Conservation (phyloP, 2,113 vertebrate species). For the Synchiropus splendidus region DNA sequence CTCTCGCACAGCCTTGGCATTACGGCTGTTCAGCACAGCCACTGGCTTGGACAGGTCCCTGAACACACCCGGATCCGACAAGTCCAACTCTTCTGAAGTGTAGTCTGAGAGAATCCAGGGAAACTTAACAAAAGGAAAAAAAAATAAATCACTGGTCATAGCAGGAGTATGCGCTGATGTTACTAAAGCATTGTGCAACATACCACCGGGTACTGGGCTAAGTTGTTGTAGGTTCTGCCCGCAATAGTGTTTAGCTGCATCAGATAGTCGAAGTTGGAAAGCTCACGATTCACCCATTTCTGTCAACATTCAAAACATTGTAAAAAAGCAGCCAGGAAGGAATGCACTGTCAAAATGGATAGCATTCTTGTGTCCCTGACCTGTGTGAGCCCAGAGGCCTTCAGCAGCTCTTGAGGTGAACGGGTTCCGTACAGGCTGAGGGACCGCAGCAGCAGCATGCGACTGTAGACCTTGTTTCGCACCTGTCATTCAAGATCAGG, state of each 20-base stretch:
- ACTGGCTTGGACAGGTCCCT: slow-evolving; percentile 92
- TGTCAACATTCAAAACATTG: slow-evolving; percentile 39
- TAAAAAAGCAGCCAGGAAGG: background rate
- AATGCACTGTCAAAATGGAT: no score
- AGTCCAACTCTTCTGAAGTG: slow-evolving; percentile 87
- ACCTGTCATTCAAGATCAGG: slow-evolving; percentile 57
- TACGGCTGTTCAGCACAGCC: slow-evolving; percentile 88
- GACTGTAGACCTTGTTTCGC: slow-evolving; percentile 89
- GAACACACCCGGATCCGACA: slow-evolving; percentile 85
- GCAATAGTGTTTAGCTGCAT: slow-evolving; percentile 97
- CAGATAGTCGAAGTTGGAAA: slow-evolving; percentile 97
- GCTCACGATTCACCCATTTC: slow-evolving; percentile 98
- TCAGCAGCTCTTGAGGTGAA: slow-evolving; percentile 90
- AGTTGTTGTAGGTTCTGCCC: slow-evolving; percentile 91
- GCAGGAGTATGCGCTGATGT: background rate
- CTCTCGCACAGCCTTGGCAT: slow-evolving; percentile 82
- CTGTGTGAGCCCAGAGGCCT: slow-evolving; percentile 89
- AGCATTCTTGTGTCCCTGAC: slow-evolving; percentile 48
- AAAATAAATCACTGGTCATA: background rate
- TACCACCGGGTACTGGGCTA: slow-evolving; percentile 97
- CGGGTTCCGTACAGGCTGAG: slow-evolving; percentile 81
- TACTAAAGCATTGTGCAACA: slow-evolving; percentile 9
- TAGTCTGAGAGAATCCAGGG: slow-evolving; percentile 94
- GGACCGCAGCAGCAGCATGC: slow-evolving; percentile 80
- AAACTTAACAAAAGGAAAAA: slow-evolving; percentile 65